A percentile compares a stretch with the other conserved stretches of the same genome.
phyloP scores from a whole-genome alignment of 2,888 invertebrate species.

The Erebia ligea region DNA sequence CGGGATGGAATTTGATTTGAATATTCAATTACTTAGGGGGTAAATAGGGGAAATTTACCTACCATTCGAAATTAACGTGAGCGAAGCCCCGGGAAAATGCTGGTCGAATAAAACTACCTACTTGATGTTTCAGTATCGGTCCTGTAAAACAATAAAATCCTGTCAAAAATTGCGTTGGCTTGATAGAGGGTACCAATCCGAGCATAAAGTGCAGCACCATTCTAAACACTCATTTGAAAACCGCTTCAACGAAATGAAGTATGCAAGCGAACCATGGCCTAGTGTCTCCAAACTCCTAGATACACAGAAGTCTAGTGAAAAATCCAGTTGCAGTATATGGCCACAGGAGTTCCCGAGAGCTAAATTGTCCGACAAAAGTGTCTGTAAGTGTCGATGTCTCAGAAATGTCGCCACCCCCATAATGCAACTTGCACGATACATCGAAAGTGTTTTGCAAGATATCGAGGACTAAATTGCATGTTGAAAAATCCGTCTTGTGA shows the following conservation, averaged over 20 bases:
- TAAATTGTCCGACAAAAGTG: slow-evolving; percentile 29
- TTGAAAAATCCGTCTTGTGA: slow-evolving; percentile 5
- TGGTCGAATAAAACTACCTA: no score
- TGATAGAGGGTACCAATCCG: slow-evolving; percentile 47
- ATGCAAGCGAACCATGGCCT: slow-evolving; percentile 54
- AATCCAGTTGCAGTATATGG: slow-evolving; percentile 49
- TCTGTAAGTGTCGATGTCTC: slow-evolving; percentile 48
- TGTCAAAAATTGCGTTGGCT: slow-evolving; percentile 25
- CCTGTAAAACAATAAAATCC: slow-evolving; percentile 27
- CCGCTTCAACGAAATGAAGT: slow-evolving; percentile 38
- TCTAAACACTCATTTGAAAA: slow-evolving; percentile 43
- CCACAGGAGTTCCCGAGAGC: slow-evolving; percentile 38
- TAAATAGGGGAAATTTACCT: no score
- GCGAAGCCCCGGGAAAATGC: no score
- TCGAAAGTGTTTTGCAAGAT: slow-evolving; percentile 62
- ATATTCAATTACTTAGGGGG: no score
- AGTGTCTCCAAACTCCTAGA: slow-evolving; percentile 41
- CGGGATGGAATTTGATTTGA: no score
- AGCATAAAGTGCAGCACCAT: slow-evolving; percentile 47
- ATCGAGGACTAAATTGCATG: slow-evolving; percentile 48
- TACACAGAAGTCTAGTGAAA: slow-evolving; percentile 35
- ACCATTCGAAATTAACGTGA: no score
- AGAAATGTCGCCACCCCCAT: slow-evolving; percentile 58
- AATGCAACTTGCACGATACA: slow-evolving; percentile 60
- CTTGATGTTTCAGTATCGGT: slow-evolving; percentile 37